Conservation (phyloP, 2,113 vertebrate species). For the Hippocampus guttulatus region DNA sequence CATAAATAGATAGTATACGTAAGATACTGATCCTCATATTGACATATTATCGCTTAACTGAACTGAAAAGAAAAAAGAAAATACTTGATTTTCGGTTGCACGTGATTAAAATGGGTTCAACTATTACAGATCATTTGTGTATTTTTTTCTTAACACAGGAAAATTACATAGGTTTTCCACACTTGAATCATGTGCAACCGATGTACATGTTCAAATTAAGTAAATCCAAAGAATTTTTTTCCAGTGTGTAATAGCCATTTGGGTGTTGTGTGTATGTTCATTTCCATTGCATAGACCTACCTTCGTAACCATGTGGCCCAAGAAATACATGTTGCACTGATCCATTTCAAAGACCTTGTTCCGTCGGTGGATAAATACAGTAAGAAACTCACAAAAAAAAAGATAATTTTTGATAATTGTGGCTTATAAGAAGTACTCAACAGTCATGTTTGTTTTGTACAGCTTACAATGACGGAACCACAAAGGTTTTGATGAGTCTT, state of each 20-base stretch:
- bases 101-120: too few relatives aligned
- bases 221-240: too few relatives aligned
- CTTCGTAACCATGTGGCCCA: conserved; percentile 79
- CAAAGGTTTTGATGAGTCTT: conserved; percentile 81
- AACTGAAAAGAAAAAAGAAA: neutral
- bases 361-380: conserved; percentile 83
- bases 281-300: conserved; percentile 73
- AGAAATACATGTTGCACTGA: conserved; percentile 76
- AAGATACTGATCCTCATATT: neutral
- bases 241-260: too few relatives aligned
- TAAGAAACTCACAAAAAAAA: conserved; percentile 51
- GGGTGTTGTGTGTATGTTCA: neutral
- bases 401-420: neutral
- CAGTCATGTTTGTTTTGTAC: conserved; percentile 1
- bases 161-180: too few relatives aligned
- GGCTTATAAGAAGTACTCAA: neutral
- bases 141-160: too few relatives aligned
- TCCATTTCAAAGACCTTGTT: conserved; percentile 81
- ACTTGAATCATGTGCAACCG: too few relatives aligned
- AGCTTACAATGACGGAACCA: conserved; percentile 91
- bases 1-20: neutral
- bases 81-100: too few relatives aligned
- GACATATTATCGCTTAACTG: neutral
- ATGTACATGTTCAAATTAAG: too few relatives aligned
- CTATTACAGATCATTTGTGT: too few relatives aligned